Conservation (phyloP, 2,797 vertebrate genomes). For the Echeneis naucrates region DNA sequence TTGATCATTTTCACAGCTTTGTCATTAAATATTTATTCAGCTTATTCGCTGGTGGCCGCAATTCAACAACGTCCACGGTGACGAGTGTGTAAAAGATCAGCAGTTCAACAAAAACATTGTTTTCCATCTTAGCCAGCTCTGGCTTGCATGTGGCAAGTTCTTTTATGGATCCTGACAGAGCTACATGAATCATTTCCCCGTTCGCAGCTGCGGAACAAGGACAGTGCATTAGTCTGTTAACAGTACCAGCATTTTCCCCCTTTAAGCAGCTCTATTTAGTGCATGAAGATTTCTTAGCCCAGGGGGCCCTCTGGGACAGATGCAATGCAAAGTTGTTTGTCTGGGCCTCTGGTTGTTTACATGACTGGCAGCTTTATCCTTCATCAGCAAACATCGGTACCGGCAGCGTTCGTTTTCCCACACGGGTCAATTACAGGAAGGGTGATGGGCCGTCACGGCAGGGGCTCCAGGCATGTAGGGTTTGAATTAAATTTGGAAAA, state of each 20-base stretch:
- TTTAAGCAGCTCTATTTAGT: conserved; percentile 30
- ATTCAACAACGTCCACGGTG: conserved; percentile 50
- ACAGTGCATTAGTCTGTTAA: not conserved
- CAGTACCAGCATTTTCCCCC: not conserved
- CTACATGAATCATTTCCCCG: not conserved
- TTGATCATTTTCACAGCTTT: conserved; percentile 73
- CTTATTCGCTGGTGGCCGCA: conserved; percentile 63
- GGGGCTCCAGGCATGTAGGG: conserved; percentile 25
- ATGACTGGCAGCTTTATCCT: conserved; percentile 53
- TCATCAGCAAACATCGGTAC: conserved; percentile 59
- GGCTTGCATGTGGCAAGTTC: conserved; percentile 16
- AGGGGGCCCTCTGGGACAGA: conserved; percentile 41
- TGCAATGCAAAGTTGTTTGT: conserved; percentile 59
- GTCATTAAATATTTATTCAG: conserved; percentile 78
- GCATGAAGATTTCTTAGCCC: conserved; percentile 30
- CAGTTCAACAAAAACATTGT: conserved; percentile 31
- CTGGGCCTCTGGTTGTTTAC: conserved; percentile 66
- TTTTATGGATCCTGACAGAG: not conserved
- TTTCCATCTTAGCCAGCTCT: conserved; percentile 17
- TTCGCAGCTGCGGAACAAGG: conserved; percentile 1
- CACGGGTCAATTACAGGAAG: conserved; percentile 70
- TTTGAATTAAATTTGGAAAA: conserved; percentile 37
- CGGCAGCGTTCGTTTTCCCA: conserved; percentile 53
- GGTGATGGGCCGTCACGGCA: conserved; percentile 54
- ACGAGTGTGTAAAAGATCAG: conserved; percentile 56